These are phyloP conservation scores for Hesperophylax magnus DNA, from an alignment of 1,140 invertebrate genomes.

Conservation along the genomic window DNA sequence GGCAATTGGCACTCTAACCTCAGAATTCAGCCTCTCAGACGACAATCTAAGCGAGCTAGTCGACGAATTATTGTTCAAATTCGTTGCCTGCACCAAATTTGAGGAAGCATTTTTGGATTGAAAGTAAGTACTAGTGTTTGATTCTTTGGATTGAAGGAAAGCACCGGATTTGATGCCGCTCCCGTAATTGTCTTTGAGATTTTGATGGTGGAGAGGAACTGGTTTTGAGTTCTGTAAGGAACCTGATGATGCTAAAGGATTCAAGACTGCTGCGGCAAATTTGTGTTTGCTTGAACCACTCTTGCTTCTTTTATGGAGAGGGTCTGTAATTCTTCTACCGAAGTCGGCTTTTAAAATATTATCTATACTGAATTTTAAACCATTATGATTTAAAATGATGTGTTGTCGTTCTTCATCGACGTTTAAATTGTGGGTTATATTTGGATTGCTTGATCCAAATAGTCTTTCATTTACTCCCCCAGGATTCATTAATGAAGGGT, in stretches of 20 bases:
- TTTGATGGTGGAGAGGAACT: conserved; percentile 45
- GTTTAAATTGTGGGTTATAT: conserved; percentile 59
- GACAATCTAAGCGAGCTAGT: conserved; percentile 37
- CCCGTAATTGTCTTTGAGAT: conserved; percentile 44
- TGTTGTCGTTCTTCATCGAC: conserved; percentile 65
- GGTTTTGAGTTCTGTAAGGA: not conserved
- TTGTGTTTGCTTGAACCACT: conserved; percentile 50
- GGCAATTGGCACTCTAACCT: conserved; percentile 21
- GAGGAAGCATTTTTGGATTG: conserved; percentile 24
- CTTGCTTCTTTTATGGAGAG: conserved; percentile 74
- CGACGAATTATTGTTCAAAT: not conserved
- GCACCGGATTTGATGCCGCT: conserved; percentile 33
- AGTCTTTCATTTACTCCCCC: conserved; percentile 42
- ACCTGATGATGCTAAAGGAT: conserved; percentile 27
- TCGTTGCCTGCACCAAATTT: not conserved
- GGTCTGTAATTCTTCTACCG: conserved; percentile 81
- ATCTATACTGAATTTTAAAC: conserved; percentile 92
- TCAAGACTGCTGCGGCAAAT: conserved; percentile 44
- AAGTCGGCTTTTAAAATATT: conserved; percentile 94
- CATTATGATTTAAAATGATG: conserved; percentile 70
- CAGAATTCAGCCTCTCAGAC: conserved; percentile 35
- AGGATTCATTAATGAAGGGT: conserved; percentile 31
- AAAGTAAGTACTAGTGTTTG: conserved; percentile 42
- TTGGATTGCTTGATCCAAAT: conserved; percentile 54
- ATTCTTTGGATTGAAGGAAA: conserved; percentile 52